These are phyloP conservation scores for Flexamia atlantica DNA, from an alignment of 2,888 invertebrate species.

Conservation along the genomic window DNA sequence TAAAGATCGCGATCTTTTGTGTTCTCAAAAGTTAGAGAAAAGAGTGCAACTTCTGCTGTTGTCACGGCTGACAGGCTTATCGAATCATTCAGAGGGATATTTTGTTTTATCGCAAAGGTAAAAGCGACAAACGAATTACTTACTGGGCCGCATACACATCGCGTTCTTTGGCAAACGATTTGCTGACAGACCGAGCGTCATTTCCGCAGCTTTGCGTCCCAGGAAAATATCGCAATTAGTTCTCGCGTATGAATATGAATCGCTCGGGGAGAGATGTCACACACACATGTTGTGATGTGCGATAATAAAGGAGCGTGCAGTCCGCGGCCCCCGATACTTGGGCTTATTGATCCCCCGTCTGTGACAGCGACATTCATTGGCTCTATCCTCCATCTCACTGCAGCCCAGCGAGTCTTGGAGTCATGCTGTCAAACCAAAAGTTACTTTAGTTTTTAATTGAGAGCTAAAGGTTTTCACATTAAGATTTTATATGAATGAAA, in stretches of 20 bases:
- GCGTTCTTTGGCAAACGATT: conserved; percentile 48
- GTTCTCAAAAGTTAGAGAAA: neutral
- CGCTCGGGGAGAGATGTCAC: conserved; percentile 54
- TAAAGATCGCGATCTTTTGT: conserved; percentile 22
- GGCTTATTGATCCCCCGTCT: neutral
- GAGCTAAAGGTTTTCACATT: no score
- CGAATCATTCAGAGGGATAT: conserved; percentile 54
- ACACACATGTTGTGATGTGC: conserved; percentile 55
- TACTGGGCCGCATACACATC: conserved; percentile 48
- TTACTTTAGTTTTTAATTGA: no score
- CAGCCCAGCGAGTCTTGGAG: no score
- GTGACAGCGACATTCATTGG: neutral
- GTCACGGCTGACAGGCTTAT: conserved; percentile 47
- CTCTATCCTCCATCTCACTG: no score
- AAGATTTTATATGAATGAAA: no score
- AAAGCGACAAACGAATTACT: conserved; percentile 54
- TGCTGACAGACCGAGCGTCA: conserved; percentile 27
- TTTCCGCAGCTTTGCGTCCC: conserved; percentile 31
- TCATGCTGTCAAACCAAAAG: no score
- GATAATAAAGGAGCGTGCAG: conserved; percentile 50
- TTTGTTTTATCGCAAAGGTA: conserved; percentile 57
- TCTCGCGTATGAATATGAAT: conserved; percentile 53
- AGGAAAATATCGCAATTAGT: conserved; percentile 57
- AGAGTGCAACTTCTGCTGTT: conserved; percentile 21
- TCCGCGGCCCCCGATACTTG: conserved; percentile 6